Evolutionary conservation across 2,888 invertebrate genomes (phyloP).

Genomic region (Ditula angustiorana): DNA sequence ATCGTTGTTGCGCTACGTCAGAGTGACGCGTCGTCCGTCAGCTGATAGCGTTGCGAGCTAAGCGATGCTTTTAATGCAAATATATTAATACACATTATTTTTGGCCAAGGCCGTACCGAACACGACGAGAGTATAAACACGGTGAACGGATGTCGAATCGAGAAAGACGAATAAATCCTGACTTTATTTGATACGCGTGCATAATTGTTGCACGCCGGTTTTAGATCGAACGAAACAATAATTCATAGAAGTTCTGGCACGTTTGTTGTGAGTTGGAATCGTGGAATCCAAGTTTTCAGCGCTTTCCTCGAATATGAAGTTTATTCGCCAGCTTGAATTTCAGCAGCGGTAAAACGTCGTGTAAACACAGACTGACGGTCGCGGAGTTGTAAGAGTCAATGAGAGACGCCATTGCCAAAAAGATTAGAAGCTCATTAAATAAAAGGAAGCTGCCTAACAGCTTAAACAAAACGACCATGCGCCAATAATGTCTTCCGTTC

Average conservation of each 20-base stretch:
- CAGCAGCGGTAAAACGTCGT: not conserved
- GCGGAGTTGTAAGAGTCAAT: slow-evolving; percentile 18
- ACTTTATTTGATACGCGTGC: slow-evolving; percentile 35
- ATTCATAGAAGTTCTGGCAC: slow-evolving; percentile 47
- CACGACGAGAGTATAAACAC: slow-evolving; percentile 41
- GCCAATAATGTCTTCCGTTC: slow-evolving; percentile 13
- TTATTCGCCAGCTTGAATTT: slow-evolving; percentile 51
- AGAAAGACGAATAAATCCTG: slow-evolving; percentile 41
- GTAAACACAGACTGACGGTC: slow-evolving; percentile 31
- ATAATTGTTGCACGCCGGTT: slow-evolving; percentile 49
- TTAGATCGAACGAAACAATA: slow-evolving; percentile 50
- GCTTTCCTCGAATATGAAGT: slow-evolving; percentile 53
- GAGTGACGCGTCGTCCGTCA: slow-evolving; percentile 68
- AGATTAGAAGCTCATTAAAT: slow-evolving; percentile 34
- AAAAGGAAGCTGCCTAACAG: slow-evolving; percentile 21
- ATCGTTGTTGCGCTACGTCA: slow-evolving; percentile 64
- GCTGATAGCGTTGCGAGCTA: slow-evolving; percentile 64
- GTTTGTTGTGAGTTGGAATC: slow-evolving; percentile 62
- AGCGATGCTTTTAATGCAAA: slow-evolving; percentile 34
- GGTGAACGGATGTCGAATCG: slow-evolving; percentile 41
- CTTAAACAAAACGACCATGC: slow-evolving; percentile 21
- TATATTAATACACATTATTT: slow-evolving; percentile 38
- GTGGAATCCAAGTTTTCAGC: slow-evolving; percentile 51
- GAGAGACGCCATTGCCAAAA: slow-evolving; percentile 36
- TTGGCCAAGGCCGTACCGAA: slow-evolving; percentile 40